Evolutionary conservation across 2,113 vertebrate genomes (phyloP), one percentile per base, ranked within the genome.

Genomic region (Bos indicus): DNA sequence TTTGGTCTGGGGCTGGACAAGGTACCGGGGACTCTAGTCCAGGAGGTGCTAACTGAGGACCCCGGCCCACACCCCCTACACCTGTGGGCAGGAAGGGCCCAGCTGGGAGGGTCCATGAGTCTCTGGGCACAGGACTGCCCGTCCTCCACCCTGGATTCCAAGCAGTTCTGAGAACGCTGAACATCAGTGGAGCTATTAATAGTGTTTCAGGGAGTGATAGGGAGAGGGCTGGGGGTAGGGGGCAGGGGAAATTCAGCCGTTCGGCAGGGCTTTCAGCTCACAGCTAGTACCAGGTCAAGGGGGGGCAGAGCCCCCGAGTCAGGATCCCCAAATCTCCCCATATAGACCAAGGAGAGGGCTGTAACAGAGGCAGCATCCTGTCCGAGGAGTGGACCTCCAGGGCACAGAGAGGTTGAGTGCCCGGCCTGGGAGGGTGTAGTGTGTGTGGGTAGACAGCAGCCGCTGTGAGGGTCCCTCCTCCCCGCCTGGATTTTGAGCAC

Each of bases 1-100:
- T 98, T 98, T 98, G 98, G 98, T 98, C 97, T 98, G 97, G 97
- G 98, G 86, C 95, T 87, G 43, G 83, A 91, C 2, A 23, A 60
- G 86, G 77, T 17, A 6, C 6, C 1, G 30, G 28, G 92, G 84
- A 88, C 81, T 80, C 40, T 25, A 54, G 56, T 95, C 78, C 56
- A 11, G 94, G 87, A 57, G 33, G 33, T 56, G 77, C 54, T 43
- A 26, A 12, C 33, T 14, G n/a, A 77, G 43, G 43, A 57, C 14
- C 19, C 86, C 6, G 5, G 0, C 84, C 25, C 36, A 28, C 28
- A 48, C 14, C 36, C 52, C 83, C 40, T 5, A 33, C 19, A 86
- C 62, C 17, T 28, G 56, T 46, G 5, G 36, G 60, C 59, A 87
- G 26, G 36, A 74, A 94, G 84, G 86, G 87, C 54, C 15, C 2